Evolutionary conservation across 2,797 vertebrate genomes (phyloP), one percentile per base, ranked within the genome.

Genomic region (Esox lucius): DNA sequence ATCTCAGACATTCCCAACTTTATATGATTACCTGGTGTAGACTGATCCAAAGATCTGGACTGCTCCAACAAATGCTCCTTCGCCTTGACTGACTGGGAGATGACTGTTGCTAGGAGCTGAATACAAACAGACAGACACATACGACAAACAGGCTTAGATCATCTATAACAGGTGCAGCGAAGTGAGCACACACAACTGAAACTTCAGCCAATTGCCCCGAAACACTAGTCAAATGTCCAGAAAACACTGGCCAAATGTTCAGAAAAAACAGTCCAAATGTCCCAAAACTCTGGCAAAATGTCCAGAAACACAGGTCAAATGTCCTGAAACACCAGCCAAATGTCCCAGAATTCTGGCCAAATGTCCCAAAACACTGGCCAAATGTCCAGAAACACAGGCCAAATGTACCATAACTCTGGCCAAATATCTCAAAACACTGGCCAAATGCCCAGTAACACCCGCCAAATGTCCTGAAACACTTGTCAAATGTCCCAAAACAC

Each of bases 81-180:
- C 81, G 95, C 95, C 94, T 99, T 99, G 91, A 96, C 95, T 70
- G 97, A 98, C 87, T 98, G 97, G 85, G 97, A 96, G 80, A 99
- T 93, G 86, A 98, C 97, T 0, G 97, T 96, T 83, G 96, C 97
- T 93, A 99, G 92, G 86, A 98, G 95, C 97, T 48, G 17, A 7
- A n/a, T 16, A 49, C 70, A 49, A n/a, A 49, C 42, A 69, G 39
- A 82, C 79, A 78, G 64, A 81, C 33, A 70, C 42, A 28, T 6
- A 26, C 74, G 17, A 80, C 31, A 79, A 15, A 64, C 6, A 69
- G 0, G 35, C 9, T 73, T 28, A 11, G 13, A 80, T 33, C 76
- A 5, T 8, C 17, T 56, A 53, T 56, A 8, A 56, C 53, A n/a
- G 46, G 33, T 35, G 33, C 33, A 46, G 42, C 46, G 11, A 61